A percentile compares a stretch with the other conserved stretches of the same genome.
Evolutionary conservation across 2,113 vertebrate genomes (phyloP).

Genomic region (Marcusenius ussheri): DNA sequence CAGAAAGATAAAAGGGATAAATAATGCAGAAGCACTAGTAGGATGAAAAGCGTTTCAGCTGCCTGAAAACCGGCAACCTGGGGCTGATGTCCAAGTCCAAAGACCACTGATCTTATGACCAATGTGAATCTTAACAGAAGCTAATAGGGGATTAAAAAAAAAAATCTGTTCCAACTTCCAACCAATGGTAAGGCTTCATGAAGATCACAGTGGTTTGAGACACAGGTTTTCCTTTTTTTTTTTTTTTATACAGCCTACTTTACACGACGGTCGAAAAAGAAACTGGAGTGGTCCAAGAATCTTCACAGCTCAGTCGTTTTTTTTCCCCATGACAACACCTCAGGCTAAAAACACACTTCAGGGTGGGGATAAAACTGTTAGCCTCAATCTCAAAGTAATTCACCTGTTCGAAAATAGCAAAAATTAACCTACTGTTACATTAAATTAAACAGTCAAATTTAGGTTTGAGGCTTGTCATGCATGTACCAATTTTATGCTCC

Average conservation of each 20-base stretch:
- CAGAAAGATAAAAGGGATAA: conserved; percentile 42
- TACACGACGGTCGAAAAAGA: not conserved
- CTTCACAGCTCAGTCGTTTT: conserved; percentile 31
- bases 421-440: not conserved
- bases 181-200: conserved; percentile 4
- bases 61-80: not conserved
- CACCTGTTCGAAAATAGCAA: not conserved
- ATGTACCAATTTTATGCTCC: not conserved
- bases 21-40: not conserved
- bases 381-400: not conserved
- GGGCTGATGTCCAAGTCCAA: not conserved
- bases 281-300: conserved; percentile 14
- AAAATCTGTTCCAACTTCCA: not conserved
- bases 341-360: conserved; percentile 45
- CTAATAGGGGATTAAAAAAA: not conserved
- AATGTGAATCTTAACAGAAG: too few relatives aligned
- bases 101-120: not conserved
- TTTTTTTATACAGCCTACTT: not conserved
- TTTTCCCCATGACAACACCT: conserved; percentile 53
- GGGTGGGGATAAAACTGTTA: not conserved
- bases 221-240: not conserved
- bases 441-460: not conserved
- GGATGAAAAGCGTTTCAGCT: conserved; percentile 20
- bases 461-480: not conserved
- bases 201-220: conserved; percentile 21